A percentile compares a stretch with the other conserved stretches of the same genome.
Evolutionary conservation across 1,140 invertebrate species (phyloP).

Genomic region (Hormaphis cornu): DNA sequence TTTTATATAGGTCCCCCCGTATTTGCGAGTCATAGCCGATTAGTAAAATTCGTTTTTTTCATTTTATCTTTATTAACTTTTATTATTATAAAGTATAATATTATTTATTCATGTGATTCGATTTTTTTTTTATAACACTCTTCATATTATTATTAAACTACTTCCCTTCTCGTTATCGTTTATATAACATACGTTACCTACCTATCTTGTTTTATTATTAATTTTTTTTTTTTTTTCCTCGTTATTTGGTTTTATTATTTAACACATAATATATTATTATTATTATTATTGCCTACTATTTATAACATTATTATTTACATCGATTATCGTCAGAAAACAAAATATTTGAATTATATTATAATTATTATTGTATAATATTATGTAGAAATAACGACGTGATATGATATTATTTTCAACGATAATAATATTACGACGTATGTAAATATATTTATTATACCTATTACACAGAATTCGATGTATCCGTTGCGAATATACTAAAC

Average conservation of each 20-base stretch:
- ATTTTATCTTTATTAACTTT: not conserved
- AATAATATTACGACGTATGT: not conserved
- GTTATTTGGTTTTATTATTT: slow-evolving; percentile 25
- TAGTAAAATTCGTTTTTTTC: not conserved
- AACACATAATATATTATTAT: too few species aligned
- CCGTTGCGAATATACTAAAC: too few species aligned
- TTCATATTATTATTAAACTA: not conserved
- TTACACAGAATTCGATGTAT: too few species aligned
- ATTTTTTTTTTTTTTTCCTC: slow-evolving; percentile 6
- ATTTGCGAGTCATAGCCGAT: not conserved
- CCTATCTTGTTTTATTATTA: too few species aligned
- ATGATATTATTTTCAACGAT: slow-evolving; percentile 15
- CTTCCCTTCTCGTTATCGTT: not conserved
- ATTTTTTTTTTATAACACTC: not conserved
- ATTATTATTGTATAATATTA: not conserved
- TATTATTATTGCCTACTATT: too few species aligned
- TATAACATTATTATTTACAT: not conserved
- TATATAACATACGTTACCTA: not conserved
- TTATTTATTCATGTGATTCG: not conserved
- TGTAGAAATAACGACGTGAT: not conserved
- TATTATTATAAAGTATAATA: not conserved
- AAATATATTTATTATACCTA: not conserved
- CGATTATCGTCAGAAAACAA: not conserved
- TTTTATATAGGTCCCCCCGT: too few species aligned
- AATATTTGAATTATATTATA: not conserved